Conservation (phyloP, 1,140 invertebrate genomes). For the Drosophila pachea region DNA sequence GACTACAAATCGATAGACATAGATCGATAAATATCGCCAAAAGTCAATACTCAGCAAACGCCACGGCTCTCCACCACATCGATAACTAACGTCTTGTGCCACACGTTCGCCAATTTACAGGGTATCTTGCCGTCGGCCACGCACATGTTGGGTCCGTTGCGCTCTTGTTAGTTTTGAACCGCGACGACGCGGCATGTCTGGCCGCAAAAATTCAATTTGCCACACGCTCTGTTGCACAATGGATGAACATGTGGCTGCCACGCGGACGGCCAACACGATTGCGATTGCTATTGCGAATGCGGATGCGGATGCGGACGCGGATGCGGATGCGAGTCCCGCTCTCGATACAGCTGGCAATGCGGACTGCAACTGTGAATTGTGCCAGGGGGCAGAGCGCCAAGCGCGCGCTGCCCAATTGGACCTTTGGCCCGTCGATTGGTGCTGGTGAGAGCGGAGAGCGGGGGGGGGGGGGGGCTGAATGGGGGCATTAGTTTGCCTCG, state of each 20-base stretch:
- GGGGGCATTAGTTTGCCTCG: background rate
- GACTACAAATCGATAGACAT: no score
- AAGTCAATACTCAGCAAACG: no score
- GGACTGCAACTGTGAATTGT: background rate
- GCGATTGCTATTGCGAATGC: conserved; percentile 3
- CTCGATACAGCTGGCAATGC: conserved; percentile 11
- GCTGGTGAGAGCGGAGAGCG: background rate
- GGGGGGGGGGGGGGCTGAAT: background rate
- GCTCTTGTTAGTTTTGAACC: conserved; percentile 1
- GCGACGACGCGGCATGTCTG: background rate
- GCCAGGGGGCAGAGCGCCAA: background rate
- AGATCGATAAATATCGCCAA: no score
- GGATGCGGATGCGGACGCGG: conserved; percentile 3
- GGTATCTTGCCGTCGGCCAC: background rate
- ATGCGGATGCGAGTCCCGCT: conserved; percentile 6
- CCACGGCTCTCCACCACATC: no score
- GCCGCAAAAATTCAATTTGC: conserved; percentile 48
- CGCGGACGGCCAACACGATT: conserved; percentile 1
- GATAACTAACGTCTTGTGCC: background rate
- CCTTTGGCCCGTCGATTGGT: background rate
- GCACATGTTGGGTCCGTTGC: background rate
- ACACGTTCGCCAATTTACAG: background rate
- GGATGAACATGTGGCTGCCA: conserved; percentile 3
- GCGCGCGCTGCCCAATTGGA: background rate
- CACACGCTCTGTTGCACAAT: conserved; percentile 41